phyloP scores from a whole-genome alignment of 2,797 vertebrate genomes.

The Diplodus sargus region DNA sequence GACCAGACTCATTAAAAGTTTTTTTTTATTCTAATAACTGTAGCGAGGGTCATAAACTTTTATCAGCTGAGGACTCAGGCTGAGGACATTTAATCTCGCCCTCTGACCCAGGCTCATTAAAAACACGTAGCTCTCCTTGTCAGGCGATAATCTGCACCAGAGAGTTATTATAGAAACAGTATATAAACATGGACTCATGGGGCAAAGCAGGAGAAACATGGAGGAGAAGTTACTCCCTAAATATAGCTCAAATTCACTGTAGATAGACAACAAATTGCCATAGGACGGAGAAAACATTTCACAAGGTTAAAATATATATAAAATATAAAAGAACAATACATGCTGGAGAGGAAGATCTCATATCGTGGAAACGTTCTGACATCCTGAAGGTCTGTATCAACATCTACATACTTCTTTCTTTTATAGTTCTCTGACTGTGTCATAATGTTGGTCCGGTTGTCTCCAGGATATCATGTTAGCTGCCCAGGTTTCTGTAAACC shows the following conservation, averaged over 20 bases:
- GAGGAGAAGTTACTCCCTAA: neutral
- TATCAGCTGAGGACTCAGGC: conserved; percentile 15
- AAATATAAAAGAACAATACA: neutral
- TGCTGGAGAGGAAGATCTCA: neutral
- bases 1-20: conserved; percentile 51
- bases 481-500: too few species aligned
- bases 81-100: conserved; percentile 30
- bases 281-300: neutral
- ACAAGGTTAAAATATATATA: neutral
- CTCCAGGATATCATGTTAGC: too few species aligned
- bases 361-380: neutral
- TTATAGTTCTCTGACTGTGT: too few species aligned
- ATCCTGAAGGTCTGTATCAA: neutral
- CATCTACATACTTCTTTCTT: neutral
- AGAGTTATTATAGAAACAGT: conserved; percentile 24
- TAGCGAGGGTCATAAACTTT: conserved; percentile 27
- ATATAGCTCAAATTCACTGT: neutral
- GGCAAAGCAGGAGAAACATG: neutral
- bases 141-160: conserved; percentile 18
- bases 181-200: neutral
- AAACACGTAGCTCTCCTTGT: conserved; percentile 40
- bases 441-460: too few species aligned
- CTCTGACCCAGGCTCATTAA: conserved; percentile 49
- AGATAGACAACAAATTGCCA: neutral
- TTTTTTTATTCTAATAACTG: conserved; percentile 5